Evolutionary conservation across 2,113 vertebrate species (phyloP), one percentile per base, ranked within the genome.

Genomic region (Tautogolabrus adspersus): DNA sequence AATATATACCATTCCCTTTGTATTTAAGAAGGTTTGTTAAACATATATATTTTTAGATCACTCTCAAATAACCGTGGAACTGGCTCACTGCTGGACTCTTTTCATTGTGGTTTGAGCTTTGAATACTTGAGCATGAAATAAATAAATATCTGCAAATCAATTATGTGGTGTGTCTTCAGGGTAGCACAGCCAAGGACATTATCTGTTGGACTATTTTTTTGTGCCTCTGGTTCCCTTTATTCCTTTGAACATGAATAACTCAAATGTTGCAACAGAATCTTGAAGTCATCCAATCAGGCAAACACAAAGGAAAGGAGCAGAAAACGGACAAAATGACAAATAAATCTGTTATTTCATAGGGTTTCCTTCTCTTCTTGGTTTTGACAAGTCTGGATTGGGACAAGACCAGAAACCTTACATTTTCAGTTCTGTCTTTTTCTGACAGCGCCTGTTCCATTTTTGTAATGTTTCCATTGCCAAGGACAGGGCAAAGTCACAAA

Each of bases 91-190:
- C 22, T 72, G 76, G 86, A 70, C 63, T 85, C 62, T 30, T 70
- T n/a, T 22, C 40, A 42, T 63, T 21, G 51, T 68, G 81, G 69
- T 13, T 75, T 59, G 47, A 72, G 63, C 21, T 22, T 51, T 59
- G 64, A 86, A 81, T 68, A 72, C 69, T 71, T 21, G 34, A 70
- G 66, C 78, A 83, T 47, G 42, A 86, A 92, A 89, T 91, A 87
- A 86, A 90, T 77, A 92, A 85, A 83, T 87, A 90, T 88, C 79
- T 82, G 51, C 72, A 88, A 85, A 90, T 90, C 55, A 79, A 90
- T 90, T 87, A 52, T 23, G 38, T 70, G n/a, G 75, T 63, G 59
- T 86, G 61, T 85, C 89, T 92, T 69, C 76, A 58, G 86, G 86
- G 81, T 59, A 81, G 76, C 74, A 79, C 77, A 76, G 87, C 89